Percentiles rank a stretch among this genome's conserved stretches.
phyloP scores from a whole-genome alignment of 2,113 vertebrate genomes.

The Monarcha castaneiventris region DNA sequence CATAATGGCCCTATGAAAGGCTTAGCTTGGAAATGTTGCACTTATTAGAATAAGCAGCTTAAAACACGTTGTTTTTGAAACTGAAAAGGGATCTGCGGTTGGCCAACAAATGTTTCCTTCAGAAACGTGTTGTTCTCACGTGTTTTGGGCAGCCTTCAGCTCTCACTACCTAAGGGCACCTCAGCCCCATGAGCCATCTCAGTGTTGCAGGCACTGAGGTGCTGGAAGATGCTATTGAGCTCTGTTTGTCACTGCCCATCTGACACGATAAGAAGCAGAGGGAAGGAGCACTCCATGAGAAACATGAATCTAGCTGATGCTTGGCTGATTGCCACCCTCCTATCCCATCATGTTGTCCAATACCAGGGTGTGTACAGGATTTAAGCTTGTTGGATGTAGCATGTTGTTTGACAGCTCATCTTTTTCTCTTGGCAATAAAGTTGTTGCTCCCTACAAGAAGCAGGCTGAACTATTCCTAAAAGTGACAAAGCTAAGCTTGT shows the following conservation, averaged over 20 bases:
- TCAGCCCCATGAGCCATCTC: background rate
- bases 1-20: background rate
- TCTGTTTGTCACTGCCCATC: background rate
- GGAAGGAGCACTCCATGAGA: background rate
- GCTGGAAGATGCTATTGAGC: background rate
- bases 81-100: background rate
- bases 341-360: background rate
- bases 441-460: background rate
- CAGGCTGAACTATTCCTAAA: background rate
- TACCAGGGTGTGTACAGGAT: fast-evolving
- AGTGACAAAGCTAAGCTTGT: background rate
- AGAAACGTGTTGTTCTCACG: background rate
- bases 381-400: background rate
- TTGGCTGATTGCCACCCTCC: background rate
- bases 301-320: background rate
- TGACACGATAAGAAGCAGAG: fast-evolving
- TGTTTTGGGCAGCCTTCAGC: background rate
- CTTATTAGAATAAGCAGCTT: background rate
- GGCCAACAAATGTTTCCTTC: background rate
- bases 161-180: background rate
- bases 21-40: background rate
- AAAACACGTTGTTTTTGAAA: background rate
- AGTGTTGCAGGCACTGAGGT: fast-evolving
- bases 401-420: background rate
- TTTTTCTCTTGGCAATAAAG: background rate